Conservation (phyloP, 2,797 vertebrate species). For the Nannoperca obscura region DNA sequence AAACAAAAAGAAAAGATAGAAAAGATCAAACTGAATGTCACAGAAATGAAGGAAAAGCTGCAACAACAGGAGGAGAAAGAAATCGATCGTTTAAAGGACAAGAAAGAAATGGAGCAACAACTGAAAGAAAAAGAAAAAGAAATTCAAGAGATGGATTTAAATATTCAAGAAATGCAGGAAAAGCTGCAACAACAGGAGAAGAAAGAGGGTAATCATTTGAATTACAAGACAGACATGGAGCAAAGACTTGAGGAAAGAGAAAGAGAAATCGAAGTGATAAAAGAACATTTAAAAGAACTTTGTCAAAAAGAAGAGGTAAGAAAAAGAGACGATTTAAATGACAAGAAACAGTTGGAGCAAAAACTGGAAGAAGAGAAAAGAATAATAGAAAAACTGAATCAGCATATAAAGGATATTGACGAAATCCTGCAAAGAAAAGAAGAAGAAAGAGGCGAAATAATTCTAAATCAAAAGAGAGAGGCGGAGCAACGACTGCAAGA, state of each 20-base stretch:
- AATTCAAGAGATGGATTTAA: constrained; percentile 3
- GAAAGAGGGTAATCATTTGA: background rate
- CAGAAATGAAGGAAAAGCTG: constrained; percentile 38
- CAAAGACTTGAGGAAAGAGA: constrained; percentile 36
- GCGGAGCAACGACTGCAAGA: constrained; percentile 53
- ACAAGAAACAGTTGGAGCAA: constrained; percentile 38
- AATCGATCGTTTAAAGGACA: background rate
- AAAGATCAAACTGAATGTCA: background rate
- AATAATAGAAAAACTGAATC: constrained; percentile 41
- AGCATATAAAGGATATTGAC: constrained; percentile 51
- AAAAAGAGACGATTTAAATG: constrained; percentile 11
- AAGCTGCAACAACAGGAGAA: constrained; percentile 38
- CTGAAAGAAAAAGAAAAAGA: constrained; percentile 40
- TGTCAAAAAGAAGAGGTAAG: constrained; percentile 20
- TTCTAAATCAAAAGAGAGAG: constrained; percentile 63
- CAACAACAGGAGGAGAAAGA: constrained; percentile 36
- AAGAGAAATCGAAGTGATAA: constrained; percentile 11
- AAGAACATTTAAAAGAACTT: constrained; percentile 16
- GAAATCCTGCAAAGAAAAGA: constrained; percentile 65
- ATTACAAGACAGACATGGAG: constrained; percentile 12
- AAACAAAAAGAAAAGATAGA: constrained; percentile 27
- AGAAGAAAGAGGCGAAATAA: constrained; percentile 59
- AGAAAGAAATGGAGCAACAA: constrained; percentile 17
- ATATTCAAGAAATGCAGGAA: constrained; percentile 16
- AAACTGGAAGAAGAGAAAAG: constrained; percentile 34